These are phyloP conservation scores for Caenorhabditis elegans DNA, from an alignment of 1,140 invertebrate species.

Conservation along the genomic window WBcel235 BX284606.5:4267001-4267500, in stretches of 20 bases:
- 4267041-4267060: neutral
- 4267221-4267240: conserved; percentile 13
- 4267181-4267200: neutral
- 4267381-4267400: neutral
- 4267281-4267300: neutral
- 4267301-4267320: conserved; percentile 1
- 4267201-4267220: neutral
- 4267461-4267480: neutral
- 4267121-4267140: too few relatives aligned
- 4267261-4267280: neutral
- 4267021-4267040: conserved; percentile 42
- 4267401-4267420: neutral
- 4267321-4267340: neutral
- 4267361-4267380: neutral
- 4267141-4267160: neutral
- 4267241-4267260: neutral
- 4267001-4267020: conserved; percentile 44
- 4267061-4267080: conserved; percentile 32
- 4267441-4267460: neutral
- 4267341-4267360: neutral
- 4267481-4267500: neutral
- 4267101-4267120: neutral
- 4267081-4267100: conserved; percentile 47
- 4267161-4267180: neutral
- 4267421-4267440: neutral